A percentile compares a stretch with the other conserved stretches of the same genome.
Evolutionary conservation across 2,113 vertebrate genomes (phyloP).

Genomic region (Alexandromys fortis): DNA sequence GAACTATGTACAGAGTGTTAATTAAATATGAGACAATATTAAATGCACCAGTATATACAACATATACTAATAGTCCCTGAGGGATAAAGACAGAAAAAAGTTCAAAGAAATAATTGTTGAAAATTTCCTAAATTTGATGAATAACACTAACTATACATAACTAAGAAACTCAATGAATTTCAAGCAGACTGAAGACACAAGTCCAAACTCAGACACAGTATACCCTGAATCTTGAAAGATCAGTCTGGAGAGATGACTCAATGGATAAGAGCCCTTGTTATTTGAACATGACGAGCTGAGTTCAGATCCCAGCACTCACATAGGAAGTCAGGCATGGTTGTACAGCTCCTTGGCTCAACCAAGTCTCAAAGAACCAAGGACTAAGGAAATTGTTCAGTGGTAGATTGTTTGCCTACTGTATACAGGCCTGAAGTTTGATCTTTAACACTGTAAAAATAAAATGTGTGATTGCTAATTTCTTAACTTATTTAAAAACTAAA

Average conservation of each 20-base stretch:
- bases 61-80: neutral
- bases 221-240: constrained; percentile 22
- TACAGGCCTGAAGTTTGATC: neutral
- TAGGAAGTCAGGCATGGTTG: neutral
- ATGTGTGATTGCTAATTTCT: neutral
- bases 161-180: neutral
- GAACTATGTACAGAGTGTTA: neutral
- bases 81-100: constrained; percentile 18
- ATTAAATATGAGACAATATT: neutral
- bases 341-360: neutral
- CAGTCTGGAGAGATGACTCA: neutral
- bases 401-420: neutral
- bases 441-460: neutral
- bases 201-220: neutral
- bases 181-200: neutral
- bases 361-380: neutral
- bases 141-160: neutral
- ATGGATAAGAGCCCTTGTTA: neutral
- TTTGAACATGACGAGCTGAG: neutral
- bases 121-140: neutral
- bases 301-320: neutral
- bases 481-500: constrained; percentile 15
- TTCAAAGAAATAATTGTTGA: constrained; percentile 17
- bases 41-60: neutral
- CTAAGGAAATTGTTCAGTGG: neutral